These are phyloP conservation scores for Akabosia matsudoensis DNA, from an alignment of 1,140 invertebrate species.

Conservation along the genomic window DNA sequence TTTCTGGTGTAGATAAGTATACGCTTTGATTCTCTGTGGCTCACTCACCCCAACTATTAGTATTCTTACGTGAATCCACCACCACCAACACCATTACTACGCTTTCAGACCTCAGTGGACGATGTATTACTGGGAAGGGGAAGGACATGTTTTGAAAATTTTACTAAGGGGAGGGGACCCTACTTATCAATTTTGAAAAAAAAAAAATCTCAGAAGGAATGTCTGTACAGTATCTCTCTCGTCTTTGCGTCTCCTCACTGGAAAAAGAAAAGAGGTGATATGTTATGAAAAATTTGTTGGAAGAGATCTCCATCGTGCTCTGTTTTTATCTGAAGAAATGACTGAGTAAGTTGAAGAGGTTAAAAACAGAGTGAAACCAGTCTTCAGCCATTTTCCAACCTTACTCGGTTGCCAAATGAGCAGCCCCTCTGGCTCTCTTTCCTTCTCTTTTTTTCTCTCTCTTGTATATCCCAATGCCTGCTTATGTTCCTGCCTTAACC, in stretches of 20 bases:
- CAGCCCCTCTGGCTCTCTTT: slow-evolving; percentile 18
- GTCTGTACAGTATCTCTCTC: too few species aligned
- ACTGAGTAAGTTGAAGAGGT: background rate
- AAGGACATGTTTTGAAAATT: slow-evolving; percentile 19
- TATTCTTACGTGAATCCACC: background rate
- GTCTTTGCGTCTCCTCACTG: background rate
- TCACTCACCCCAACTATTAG: slow-evolving; percentile 15
- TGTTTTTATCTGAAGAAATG: background rate
- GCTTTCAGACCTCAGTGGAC: background rate
- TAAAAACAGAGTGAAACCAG: slow-evolving; percentile 7
- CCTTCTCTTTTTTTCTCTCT: background rate
- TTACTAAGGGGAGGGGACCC: slow-evolving; percentile 22
- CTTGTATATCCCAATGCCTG: background rate
- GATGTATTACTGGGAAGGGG: background rate
- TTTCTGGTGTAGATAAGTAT: background rate
- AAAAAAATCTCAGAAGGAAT: slow-evolving; percentile 20
- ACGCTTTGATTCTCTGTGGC: background rate
- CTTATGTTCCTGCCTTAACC: background rate
- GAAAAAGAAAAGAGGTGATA: slow-evolving; percentile 6
- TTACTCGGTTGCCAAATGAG: slow-evolving; percentile 21
- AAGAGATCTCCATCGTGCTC: background rate
- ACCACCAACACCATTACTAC: background rate
- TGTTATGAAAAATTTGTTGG: slow-evolving; percentile 19
- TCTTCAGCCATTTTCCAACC: slow-evolving; percentile 22
- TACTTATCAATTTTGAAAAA: slow-evolving; percentile 21